Conservation (phyloP, 2,797 vertebrate species). For the Heliangelus exortis region DNA sequence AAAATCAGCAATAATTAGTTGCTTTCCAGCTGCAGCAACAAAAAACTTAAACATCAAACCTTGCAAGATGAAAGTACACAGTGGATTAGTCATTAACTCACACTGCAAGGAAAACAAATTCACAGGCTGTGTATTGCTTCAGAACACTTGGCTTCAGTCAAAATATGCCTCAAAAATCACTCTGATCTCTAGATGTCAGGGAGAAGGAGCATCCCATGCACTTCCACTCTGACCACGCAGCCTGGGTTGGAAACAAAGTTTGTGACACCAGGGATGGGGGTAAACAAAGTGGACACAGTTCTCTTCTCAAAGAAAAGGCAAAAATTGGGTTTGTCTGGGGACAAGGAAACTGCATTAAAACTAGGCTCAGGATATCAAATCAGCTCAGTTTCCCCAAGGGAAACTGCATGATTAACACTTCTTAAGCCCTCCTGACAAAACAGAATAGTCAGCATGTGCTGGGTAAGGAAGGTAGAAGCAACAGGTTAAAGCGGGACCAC, state of each 20-base stretch:
- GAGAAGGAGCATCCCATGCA: background rate
- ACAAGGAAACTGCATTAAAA: background rate
- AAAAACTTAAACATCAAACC: background rate
- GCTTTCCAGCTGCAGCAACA: background rate
- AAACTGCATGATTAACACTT: background rate
- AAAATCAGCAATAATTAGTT: background rate
- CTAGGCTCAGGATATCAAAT: background rate
- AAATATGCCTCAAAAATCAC: background rate
- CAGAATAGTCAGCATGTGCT: background rate
- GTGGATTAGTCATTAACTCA: slow-evolving; percentile 8
- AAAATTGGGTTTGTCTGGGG: background rate
- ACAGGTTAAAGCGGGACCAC: background rate
- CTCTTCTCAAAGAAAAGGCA: background rate
- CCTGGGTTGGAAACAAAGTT: background rate
- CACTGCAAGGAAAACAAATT: background rate
- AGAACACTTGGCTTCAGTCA: background rate
- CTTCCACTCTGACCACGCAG: background rate
- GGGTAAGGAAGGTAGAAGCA: background rate
- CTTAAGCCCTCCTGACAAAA: background rate
- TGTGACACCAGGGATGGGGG: background rate
- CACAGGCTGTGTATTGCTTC: background rate
- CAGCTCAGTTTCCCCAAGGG: background rate
- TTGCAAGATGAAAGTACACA: background rate
- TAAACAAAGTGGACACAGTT: background rate
- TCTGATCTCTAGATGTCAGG: background rate